Base-by-base conservation (phyloP, 1,140 invertebrate species). In the Hylaeus volcanicus region DNA sequence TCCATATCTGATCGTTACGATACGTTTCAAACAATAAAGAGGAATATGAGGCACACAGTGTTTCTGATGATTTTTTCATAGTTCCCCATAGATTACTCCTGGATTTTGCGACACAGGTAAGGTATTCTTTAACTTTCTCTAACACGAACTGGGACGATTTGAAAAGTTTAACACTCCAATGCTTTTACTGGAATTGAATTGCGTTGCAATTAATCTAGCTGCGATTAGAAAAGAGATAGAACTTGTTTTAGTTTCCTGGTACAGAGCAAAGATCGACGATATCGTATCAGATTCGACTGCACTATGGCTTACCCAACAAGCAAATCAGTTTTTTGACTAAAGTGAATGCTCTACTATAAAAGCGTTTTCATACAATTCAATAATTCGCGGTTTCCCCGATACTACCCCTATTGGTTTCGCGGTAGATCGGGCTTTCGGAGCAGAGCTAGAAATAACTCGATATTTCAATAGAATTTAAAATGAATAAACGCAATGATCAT, bases 21-120 rank as follows among this genome's bases (percentile, higher is more conserved):
- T 63, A 56, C 39, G 61, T 82, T 79, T 85, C 75, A 73, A 79
- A 77, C 76, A 86, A 85, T 86, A 86, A 86, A 86, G 77, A 79
- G 60, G 26, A 79, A 64, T 63, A 63, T 60, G 43, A 78, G 51
- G 68, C 58, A 72, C 58, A 60, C 5, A 12, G 5, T n/a, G 15
- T 8, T 60, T 3, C 14, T 8, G n/a, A 8, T 60, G 1, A 11
- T 12, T 70, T 45, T 2, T 14, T 8, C 15, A 0, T 15, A 5
- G 2, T 55, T 15, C 4, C 15, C 39, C 51, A 11, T 45, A 4
- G 1, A 12, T 26, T 39, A 14, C 37, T 43, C 5, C 3, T 1
- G 9, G 3, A 6, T 12, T 41, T 39, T 6, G 0, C 5, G 43
- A 1, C 2, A 9, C 61, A 68, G 64, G 63, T 65, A 55, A 65